Evolutionary conservation across 2,888 invertebrate species (phyloP).

Genomic region (Dryadula phaetusa): DNA sequence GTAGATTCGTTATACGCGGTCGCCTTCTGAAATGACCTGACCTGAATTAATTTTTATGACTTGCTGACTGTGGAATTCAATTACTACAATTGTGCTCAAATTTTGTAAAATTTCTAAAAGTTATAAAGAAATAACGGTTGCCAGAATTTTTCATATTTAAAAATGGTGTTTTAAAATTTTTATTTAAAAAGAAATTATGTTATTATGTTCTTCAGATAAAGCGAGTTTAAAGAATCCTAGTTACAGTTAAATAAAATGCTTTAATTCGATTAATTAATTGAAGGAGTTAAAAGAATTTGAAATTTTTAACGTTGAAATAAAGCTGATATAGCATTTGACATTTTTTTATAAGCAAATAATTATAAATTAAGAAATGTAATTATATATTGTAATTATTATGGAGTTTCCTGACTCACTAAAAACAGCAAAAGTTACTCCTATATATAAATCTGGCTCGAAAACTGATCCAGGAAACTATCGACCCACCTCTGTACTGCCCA

Average conservation of each 20-base stretch:
- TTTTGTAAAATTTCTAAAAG: constrained; percentile 9
- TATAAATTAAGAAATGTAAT: too few species aligned
- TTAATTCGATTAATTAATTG: background rate
- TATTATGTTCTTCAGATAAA: background rate
- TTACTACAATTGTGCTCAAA: constrained; percentile 22
- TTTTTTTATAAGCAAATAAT: too few species aligned
- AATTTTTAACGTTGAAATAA: background rate
- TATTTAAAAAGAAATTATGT: background rate
- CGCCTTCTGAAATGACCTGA: constrained; percentile 30
- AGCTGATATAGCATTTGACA: too few species aligned
- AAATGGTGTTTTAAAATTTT: constrained; percentile 53
- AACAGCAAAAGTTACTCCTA: too few species aligned
- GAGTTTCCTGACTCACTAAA: too few species aligned
- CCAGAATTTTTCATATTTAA: constrained; percentile 58
- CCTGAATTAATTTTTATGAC: constrained; percentile 24
- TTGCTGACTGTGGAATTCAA: constrained; percentile 23
- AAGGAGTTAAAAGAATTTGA: background rate
- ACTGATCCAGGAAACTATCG: too few species aligned
- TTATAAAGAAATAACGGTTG: background rate
- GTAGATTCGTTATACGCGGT: constrained; percentile 27
- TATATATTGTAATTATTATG: too few species aligned
- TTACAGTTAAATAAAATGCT: background rate
- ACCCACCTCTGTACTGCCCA: too few species aligned
- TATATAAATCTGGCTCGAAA: too few species aligned
- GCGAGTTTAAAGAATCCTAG: background rate